phyloP scores from a whole-genome alignment of 2,113 vertebrate species.

The Heterotilapia buettikoferi region DNA sequence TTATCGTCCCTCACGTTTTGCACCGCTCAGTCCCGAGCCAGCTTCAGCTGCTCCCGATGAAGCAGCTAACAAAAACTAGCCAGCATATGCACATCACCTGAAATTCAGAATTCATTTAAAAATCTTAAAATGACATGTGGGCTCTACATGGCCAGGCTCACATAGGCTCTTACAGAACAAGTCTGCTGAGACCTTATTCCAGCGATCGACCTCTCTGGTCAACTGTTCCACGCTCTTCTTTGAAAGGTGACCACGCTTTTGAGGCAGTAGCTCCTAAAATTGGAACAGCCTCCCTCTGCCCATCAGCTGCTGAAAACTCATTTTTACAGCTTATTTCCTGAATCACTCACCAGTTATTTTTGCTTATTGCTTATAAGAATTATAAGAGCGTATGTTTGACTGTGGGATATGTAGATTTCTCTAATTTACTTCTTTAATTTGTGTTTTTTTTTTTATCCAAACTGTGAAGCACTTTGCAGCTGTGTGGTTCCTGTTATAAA shows the following conservation, averaged over 20 bases:
- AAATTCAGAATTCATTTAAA: neutral
- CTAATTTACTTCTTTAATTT: neutral
- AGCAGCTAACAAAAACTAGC: neutral
- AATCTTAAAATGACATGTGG: neutral
- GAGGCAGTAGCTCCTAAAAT: neutral
- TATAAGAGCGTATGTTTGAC: neutral
- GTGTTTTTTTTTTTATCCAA: neutral
- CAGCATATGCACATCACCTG: neutral
- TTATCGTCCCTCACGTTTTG: neutral
- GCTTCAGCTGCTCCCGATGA: neutral
- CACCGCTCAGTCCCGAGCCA: neutral
- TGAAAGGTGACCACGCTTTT: neutral
- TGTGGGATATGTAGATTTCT: neutral
- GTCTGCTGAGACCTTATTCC: neutral
- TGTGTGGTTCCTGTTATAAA: rapidly evolving
- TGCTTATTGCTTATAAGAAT: neutral
- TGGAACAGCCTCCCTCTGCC: neutral
- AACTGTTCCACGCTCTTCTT: neutral
- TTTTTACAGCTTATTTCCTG: neutral
- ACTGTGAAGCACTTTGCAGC: neutral
- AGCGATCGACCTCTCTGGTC: neutral
- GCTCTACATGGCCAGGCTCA: neutral
- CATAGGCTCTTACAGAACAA: rapidly evolving
- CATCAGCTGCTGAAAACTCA: neutral
- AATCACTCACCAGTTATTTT: neutral